A percentile compares a stretch with the other conserved stretches of the same genome.
These are phyloP conservation scores for Argyresthia goedartella DNA, from an alignment of 2,888 invertebrate genomes.

Conservation along the genomic window DNA sequence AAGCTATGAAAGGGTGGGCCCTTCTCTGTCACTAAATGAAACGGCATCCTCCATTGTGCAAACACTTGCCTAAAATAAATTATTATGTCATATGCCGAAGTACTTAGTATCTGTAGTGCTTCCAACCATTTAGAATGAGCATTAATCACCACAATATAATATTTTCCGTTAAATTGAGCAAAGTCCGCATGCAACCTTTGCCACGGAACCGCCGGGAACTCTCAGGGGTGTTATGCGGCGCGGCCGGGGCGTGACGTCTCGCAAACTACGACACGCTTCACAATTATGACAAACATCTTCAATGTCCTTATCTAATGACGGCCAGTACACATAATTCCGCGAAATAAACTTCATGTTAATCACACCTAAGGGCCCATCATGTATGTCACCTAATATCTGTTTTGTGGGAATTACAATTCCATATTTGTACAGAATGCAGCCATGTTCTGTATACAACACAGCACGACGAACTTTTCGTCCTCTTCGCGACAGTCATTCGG, in stretches of 20 bases:
- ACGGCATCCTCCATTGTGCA: constrained; percentile 16
- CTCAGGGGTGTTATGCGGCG: constrained; percentile 1
- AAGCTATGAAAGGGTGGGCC: constrained; percentile 18
- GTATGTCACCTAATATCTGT: no score
- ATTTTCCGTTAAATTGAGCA: constrained; percentile 5
- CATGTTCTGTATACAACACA: constrained; percentile 15
- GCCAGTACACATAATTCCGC: no score
- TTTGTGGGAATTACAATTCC: no score
- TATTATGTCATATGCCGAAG: constrained; percentile 4
- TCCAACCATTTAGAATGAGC: constrained; percentile 10
- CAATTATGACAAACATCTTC: constrained; percentile 13
- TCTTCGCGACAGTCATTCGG: constrained; percentile 6
- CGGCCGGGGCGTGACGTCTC: not conserved
- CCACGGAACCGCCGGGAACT: constrained; percentile 2
- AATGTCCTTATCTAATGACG: no score
- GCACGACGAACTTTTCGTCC: constrained; percentile 10
- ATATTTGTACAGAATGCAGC: no score
- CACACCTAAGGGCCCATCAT: no score
- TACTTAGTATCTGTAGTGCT: constrained; percentile 5
- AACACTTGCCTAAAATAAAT: constrained; percentile 12
- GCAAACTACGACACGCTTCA: constrained; percentile 9
- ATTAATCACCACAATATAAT: constrained; percentile 6
- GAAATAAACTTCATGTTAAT: no score
- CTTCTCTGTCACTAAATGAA: constrained; percentile 16
- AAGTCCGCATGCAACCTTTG: constrained; percentile 7